Evolutionary conservation across 2,797 vertebrate species (phyloP).

Genomic region (Rhynchonycteris naso): DNA sequence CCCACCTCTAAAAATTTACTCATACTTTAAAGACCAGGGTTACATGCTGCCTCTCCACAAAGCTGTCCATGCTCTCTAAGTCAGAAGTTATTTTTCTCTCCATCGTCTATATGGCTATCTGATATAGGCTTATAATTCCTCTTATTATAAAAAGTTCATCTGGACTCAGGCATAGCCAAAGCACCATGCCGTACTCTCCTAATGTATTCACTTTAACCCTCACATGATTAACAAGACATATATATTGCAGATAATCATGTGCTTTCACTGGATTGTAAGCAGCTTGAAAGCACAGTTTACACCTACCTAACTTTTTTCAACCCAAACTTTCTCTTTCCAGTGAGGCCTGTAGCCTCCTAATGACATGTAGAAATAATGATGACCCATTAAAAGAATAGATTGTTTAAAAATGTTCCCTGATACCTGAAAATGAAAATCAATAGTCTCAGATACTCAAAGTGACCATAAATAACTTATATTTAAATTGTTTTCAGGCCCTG

Average conservation of each 20-base stretch:
- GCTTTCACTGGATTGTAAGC: neutral
- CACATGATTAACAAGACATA: neutral
- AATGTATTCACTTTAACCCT: neutral
- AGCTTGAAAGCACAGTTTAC: slow-evolving; percentile 3
- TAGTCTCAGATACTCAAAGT: slow-evolving; percentile 32
- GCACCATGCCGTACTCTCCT: neutral
- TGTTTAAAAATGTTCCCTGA: neutral
- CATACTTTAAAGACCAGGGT: neutral
- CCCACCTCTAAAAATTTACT: neutral
- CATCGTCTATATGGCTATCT: neutral
- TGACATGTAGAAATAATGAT: neutral
- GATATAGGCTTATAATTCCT: neutral
- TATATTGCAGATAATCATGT: neutral
- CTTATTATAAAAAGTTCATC: neutral
- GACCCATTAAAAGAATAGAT: neutral
- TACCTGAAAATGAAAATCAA: neutral
- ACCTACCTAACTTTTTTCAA: neutral
- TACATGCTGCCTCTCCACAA: neutral
- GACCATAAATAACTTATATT: neutral
- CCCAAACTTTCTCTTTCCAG: neutral
- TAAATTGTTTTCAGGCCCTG: neutral
- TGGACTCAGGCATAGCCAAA: neutral
- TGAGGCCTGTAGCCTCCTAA: neutral
- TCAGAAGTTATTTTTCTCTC: neutral
- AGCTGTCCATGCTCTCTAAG: neutral